These are phyloP conservation scores for Plusia festucae DNA, from an alignment of 2,888 invertebrate species.

Conservation along the genomic window DNA sequence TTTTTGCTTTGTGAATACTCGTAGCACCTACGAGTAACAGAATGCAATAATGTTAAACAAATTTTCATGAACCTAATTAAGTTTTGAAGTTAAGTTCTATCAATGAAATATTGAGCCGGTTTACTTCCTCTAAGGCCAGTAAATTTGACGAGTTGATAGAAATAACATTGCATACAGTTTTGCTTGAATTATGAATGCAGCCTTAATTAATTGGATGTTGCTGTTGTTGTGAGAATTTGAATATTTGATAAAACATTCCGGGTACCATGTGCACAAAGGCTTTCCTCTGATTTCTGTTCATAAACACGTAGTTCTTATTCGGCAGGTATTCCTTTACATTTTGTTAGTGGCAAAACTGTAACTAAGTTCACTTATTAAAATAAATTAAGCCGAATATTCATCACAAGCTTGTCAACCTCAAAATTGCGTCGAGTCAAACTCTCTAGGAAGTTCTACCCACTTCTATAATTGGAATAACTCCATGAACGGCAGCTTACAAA, in stretches of 20 bases:
- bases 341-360: too few species aligned
- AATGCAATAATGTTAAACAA: too few species aligned
- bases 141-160: slow-evolving; percentile 33
- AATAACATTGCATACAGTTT: slow-evolving; percentile 38
- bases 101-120: slow-evolving; percentile 27
- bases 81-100: background rate
- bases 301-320: too few species aligned
- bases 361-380: too few species aligned
- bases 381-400: too few species aligned
- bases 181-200: slow-evolving; percentile 17
- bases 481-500: slow-evolving; percentile 43
- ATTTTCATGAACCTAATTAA: too few species aligned
- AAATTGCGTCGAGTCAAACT: background rate
- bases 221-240: slow-evolving; percentile 9
- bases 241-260: slow-evolving; percentile 11
- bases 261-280: too few species aligned
- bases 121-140: slow-evolving; percentile 13
- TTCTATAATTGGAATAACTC: slow-evolving; percentile 11
- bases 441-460: slow-evolving; percentile 12
- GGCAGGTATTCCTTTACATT: too few species aligned
- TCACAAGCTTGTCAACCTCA: background rate
- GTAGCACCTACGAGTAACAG: too few species aligned
- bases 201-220: slow-evolving; percentile 34
- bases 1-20: too few species aligned
- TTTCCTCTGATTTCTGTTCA: too few species aligned